Base-by-base conservation (phyloP, 2,113 vertebrate species). In the Pachyramphus minor region DNA sequence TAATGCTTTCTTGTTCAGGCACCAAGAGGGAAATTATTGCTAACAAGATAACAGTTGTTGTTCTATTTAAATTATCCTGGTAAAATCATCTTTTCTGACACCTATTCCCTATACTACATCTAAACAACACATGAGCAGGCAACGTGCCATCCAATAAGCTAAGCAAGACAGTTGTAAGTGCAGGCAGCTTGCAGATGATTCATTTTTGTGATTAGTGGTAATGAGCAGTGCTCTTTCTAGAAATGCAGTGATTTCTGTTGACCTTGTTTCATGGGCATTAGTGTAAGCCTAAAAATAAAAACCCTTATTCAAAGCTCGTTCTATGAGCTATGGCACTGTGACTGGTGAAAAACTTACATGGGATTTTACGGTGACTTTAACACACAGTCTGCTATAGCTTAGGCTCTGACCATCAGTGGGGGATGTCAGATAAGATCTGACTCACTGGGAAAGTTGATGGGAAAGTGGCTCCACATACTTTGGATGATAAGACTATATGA, bases 21-120 rank as follows among this genome's bases (percentile, higher is more conserved):
- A 89, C 59, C 60, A 41, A 95, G 94, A 94, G 77, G 62, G 89
- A 89, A 94, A 94, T 96, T 92, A 91, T 71, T 91, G 55, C 84
- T 84, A 94, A 93, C 67, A 95, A 96, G 76, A 44, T 74, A 94
- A 94, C 94, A 94, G 90, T 95, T 96, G 94, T 91, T 92, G 73
- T 93, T 83, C 82, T 97, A 91, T 96, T 90, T 89, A 96, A 95
- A 94, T 94, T 97, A 87, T 66, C 72, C 67, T 91, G 66, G 86
- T 75, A 78, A 66, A 84, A 93, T 79, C 14, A 94, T 63, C 64
- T 88, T 94, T 95, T 84, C 60, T 90, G 59, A 93, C 87, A 97
- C 75, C 50, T 94, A 89, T 94, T 96, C 79, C 79, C 80, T 44
- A 33, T 31, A 45, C 85, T 62, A 62, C 28, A 0, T 77, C 87